Evolutionary conservation across 2,888 invertebrate species (phyloP).

Genomic region (Dugesia japonica): DNA sequence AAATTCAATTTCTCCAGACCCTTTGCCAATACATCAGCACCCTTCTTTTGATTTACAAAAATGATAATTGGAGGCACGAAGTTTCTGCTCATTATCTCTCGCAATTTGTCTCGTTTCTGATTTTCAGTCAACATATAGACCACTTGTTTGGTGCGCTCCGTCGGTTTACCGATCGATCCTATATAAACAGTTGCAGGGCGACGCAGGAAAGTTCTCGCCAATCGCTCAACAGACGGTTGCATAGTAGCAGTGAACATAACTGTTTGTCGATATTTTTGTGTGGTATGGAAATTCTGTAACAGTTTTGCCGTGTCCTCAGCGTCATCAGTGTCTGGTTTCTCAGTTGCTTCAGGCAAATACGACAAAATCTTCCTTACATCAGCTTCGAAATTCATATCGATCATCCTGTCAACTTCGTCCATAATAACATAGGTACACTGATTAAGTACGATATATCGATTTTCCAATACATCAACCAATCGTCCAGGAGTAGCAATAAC

Average conservation of each 20-base stretch:
- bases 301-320: conserved; percentile 81
- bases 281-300: conserved; percentile 78
- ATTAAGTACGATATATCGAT: conserved; percentile 81
- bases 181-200: conserved; percentile 93
- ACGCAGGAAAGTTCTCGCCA: conserved; percentile 79
- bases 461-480: conserved; percentile 91
- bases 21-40: conserved; percentile 87
- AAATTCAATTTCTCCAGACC: conserved; percentile 78
- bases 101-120: conserved; percentile 84
- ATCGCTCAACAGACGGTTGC: conserved; percentile 87
- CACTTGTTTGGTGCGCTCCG: conserved; percentile 89
- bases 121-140: conserved; percentile 83
- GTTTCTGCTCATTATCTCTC: conserved; percentile 68
- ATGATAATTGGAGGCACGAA: conserved; percentile 94
- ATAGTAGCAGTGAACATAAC: conserved; percentile 99
- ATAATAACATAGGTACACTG: conserved; percentile 87
- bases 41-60: conserved; percentile 99
- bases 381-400: conserved; percentile 98
- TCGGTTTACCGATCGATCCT: conserved; percentile 85
- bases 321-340: conserved; percentile 92
- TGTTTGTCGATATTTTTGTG: conserved; percentile 65
- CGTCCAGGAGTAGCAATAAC: conserved; percentile 99
- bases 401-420: conserved; percentile 84
- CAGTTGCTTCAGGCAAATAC: conserved; percentile 88
- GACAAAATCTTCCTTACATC: conserved; percentile 85